Percentiles rank a stretch among this genome's conserved stretches.
Conservation (phyloP, 2,888 invertebrate species). For the Acholoe squamosa region DNA sequence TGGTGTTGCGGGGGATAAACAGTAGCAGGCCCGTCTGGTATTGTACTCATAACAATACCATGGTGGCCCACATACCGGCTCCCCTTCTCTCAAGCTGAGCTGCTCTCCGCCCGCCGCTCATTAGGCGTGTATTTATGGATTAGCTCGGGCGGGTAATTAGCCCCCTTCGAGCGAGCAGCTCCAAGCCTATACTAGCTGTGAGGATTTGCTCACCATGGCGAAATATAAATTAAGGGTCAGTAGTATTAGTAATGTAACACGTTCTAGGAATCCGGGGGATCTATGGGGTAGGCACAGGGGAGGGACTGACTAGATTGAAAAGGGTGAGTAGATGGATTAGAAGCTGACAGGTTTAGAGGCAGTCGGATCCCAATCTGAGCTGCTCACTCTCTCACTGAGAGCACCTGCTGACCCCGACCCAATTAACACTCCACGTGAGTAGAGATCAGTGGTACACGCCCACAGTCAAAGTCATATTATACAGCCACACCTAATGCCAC, state of each 20-base stretch:
- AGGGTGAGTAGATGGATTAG: too few relatives aligned
- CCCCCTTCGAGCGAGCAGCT: not conserved
- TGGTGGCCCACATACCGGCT: not conserved
- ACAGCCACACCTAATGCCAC: too few relatives aligned
- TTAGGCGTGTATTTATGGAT: slow-evolving; percentile 15
- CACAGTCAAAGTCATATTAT: too few relatives aligned
- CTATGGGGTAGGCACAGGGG: too few relatives aligned
- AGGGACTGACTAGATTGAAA: too few relatives aligned
- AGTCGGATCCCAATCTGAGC: too few relatives aligned
- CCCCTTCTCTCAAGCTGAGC: not conserved
- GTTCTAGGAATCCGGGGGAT: not conserved
- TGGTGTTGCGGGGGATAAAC: not conserved
- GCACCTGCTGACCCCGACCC: too few relatives aligned
- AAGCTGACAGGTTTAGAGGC: too few relatives aligned
- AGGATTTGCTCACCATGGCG: not conserved
- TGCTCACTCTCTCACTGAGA: too few relatives aligned
- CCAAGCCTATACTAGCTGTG: not conserved
- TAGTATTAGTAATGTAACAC: not conserved
- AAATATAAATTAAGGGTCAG: not conserved
- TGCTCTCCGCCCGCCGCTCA: not conserved
- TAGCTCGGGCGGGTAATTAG: slow-evolving; percentile 8
- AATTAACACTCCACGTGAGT: too few relatives aligned
- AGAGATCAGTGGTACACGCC: too few relatives aligned
- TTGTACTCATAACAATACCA: not conserved
- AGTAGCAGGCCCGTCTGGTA: not conserved